Evolutionary conservation across 2,888 invertebrate species (phyloP).

Genomic region (Desoria tigrina): DNA sequence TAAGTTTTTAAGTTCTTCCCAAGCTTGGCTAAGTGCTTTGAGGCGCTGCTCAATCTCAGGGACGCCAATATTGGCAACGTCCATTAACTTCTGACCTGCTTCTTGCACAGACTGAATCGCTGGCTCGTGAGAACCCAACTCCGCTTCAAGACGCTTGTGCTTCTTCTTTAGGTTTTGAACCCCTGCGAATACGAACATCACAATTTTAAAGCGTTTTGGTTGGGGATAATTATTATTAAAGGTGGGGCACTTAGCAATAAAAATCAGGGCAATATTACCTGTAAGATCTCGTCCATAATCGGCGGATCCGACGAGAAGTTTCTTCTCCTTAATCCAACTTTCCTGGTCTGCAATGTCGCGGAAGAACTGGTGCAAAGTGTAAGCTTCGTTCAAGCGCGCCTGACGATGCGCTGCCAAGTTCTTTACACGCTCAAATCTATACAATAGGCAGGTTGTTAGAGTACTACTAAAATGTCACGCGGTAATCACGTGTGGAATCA

Average conservation of each 20-base stretch:
- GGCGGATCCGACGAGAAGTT: slow-evolving; percentile 89
- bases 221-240: no score
- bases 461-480: no score
- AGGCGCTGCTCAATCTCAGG: slow-evolving; percentile 77
- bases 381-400: slow-evolving; percentile 95
- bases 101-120: slow-evolving; percentile 85
- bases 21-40: slow-evolving; percentile 82
- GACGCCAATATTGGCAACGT: slow-evolving; percentile 70
- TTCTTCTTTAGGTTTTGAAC: slow-evolving; percentile 98
- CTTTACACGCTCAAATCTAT: slow-evolving; percentile 88
- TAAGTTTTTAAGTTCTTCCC: slow-evolving; percentile 60
- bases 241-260: no score
- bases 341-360: slow-evolving; percentile 99
- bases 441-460: no score
- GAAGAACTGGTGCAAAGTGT: slow-evolving; percentile 97
- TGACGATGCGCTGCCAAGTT: slow-evolving; percentile 93
- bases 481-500: no score
- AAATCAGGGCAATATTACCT: no score
- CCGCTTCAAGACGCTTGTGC: slow-evolving; percentile 97
- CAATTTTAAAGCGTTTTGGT: no score
- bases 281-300: slow-evolving; percentile 98
- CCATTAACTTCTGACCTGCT: slow-evolving; percentile 80
- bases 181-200: slow-evolving; percentile 65
- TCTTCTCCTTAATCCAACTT: slow-evolving; percentile 97
- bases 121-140: slow-evolving; percentile 95